Evolutionary conservation across 2,113 vertebrate genomes (phyloP).

Genomic region (Microcebus griseorufus): DNA sequence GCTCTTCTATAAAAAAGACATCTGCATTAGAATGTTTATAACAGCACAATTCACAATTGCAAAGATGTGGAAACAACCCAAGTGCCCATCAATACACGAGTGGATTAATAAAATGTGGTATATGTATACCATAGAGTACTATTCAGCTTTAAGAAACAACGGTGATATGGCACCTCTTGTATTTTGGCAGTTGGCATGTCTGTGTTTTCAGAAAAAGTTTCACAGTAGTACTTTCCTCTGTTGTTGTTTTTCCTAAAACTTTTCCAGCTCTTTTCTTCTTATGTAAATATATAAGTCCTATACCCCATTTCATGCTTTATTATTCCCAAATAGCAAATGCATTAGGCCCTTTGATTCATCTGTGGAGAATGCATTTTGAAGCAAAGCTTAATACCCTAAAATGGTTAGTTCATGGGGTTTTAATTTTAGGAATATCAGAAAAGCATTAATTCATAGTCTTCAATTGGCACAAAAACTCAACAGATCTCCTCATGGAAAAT

Average conservation of each 20-base stretch:
- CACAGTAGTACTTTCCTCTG: constrained; percentile 53
- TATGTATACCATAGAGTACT: too few species aligned
- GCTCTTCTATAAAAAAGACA: background rate
- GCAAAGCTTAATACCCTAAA: constrained; percentile 87
- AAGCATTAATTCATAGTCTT: constrained; percentile 85
- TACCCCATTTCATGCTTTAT: constrained; percentile 86
- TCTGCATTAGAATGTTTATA: too few species aligned
- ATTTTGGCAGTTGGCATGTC: background rate
- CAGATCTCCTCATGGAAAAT: constrained; percentile 76
- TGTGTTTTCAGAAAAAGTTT: constrained; percentile 28
- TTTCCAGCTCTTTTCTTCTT: constrained; percentile 84
- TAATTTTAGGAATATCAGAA: constrained; percentile 86
- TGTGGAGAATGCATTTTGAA: constrained; percentile 89
- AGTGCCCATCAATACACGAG: too few species aligned
- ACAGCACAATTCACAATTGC: too few species aligned
- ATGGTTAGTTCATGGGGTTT: constrained; percentile 88
- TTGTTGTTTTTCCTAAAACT: constrained; percentile 81
- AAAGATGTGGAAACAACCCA: too few species aligned
- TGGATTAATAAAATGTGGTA: too few species aligned
- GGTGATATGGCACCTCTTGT: too few species aligned
- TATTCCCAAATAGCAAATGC: constrained; percentile 86
- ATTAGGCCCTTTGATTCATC: constrained; percentile 87
- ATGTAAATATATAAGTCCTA: constrained; percentile 86
- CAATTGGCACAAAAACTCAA: constrained; percentile 78
- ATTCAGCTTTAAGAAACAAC: too few species aligned